phyloP scores from a whole-genome alignment of 1,140 invertebrate genomes.

The Tribolium castaneum region DNA sequence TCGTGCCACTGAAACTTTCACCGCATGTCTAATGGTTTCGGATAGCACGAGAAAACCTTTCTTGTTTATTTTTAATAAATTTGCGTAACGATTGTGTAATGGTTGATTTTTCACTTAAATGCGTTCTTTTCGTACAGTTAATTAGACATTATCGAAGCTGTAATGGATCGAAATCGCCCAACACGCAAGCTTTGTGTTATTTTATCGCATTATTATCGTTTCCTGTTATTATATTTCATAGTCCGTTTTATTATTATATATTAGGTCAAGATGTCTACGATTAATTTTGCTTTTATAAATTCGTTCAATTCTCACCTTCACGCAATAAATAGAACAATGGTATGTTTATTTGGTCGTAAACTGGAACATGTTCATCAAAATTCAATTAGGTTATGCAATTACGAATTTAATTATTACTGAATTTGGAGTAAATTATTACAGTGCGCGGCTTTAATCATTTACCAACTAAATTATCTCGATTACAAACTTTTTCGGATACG shows the following conservation, averaged over 20 bases:
- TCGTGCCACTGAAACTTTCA: background rate
- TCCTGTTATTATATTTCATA: constrained; percentile 33
- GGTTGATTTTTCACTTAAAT: background rate
- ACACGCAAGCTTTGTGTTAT: constrained; percentile 11
- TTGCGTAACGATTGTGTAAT: constrained; percentile 6
- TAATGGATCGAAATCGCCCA: constrained; percentile 6
- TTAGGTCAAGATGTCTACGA: constrained; percentile 18
- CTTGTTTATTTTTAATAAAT: constrained; percentile 4
- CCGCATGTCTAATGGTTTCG: background rate
- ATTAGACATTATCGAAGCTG: constrained; percentile 12
- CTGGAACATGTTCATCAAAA: constrained; percentile 35
- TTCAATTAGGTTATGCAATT: constrained; percentile 36
- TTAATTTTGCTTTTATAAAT: constrained; percentile 17
- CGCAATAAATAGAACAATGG: constrained; percentile 24
- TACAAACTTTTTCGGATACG: background rate
- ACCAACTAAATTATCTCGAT: background rate
- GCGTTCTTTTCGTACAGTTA: background rate
- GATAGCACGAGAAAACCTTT: background rate
- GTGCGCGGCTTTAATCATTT: background rate
- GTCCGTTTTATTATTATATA: constrained; percentile 24
- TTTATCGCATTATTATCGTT: constrained; percentile 33
- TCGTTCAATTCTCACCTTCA: constrained; percentile 26
- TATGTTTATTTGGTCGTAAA: constrained; percentile 31
- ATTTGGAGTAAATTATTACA: constrained; percentile 27
- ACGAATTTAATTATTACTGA: constrained; percentile 32